Conservation (phyloP, 2,113 vertebrate species). For the Macrotis lagotis region DNA sequence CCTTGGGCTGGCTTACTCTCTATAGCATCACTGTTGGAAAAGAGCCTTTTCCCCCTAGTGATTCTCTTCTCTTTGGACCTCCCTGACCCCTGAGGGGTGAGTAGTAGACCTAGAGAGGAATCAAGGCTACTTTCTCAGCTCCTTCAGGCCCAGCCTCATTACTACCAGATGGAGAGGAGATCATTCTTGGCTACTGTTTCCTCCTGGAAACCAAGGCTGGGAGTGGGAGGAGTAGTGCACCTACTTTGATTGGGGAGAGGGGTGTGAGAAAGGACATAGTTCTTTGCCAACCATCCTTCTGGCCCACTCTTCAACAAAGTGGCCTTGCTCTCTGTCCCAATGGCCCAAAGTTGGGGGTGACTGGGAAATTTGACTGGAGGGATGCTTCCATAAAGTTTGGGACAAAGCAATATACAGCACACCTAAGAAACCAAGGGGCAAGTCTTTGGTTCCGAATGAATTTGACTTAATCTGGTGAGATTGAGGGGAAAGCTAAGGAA, state of each 20-base stretch:
- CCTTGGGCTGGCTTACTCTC: background rate
- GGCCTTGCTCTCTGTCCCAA: constrained; percentile 3
- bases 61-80: constrained; percentile 47
- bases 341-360: background rate
- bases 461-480: background rate
- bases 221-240: background rate
- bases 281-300: background rate
- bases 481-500: background rate
- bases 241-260: background rate
- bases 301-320: background rate
- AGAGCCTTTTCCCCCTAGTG: constrained; percentile 24
- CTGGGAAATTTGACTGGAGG: background rate
- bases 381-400: background rate
- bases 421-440: background rate
- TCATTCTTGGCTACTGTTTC: constrained; percentile 29
- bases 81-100: constrained; percentile 58
- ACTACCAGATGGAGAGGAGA: constrained; percentile 21
- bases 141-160: constrained; percentile 14
- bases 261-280: background rate
- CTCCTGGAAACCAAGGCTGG: constrained; percentile 16
- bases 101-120: constrained; percentile 18
- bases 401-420: background rate
- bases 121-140: constrained; percentile 40
- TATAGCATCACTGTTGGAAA: background rate
- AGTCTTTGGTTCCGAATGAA: constrained; percentile 16